These are phyloP conservation scores for Argya squamiceps DNA, from an alignment of 2,797 vertebrate species.

Conservation along the genomic window DNA sequence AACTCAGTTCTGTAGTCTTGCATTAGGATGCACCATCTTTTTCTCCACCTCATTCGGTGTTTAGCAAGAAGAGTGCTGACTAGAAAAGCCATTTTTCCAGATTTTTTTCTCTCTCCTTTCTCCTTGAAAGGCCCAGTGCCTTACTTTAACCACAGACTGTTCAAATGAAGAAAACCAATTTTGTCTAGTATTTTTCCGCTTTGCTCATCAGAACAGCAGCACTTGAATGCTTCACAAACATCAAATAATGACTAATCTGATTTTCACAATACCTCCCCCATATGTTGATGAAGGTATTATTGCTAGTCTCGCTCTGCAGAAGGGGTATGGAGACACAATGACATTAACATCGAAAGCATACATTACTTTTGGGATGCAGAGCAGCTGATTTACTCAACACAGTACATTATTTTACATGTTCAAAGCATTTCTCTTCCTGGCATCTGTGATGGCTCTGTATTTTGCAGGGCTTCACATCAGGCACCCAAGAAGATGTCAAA, in stretches of 20 bases:
- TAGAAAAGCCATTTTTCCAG: neutral
- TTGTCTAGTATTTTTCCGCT: conserved; percentile 4
- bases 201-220: neutral
- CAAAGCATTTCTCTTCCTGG: neutral
- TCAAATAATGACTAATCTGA: conserved; percentile 50
- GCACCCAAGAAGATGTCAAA: neutral
- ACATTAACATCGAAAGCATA: conserved; percentile 16
- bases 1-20: neutral
- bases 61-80: neutral
- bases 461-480: neutral
- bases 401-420: neutral
- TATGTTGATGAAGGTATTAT: conserved; percentile 22
- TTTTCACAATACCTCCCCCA: conserved; percentile 38
- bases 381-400: neutral
- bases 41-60: neutral
- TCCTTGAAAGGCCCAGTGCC: neutral
- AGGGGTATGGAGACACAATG: neutral
- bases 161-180: neutral
- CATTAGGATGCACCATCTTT: neutral
- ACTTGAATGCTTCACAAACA: neutral
- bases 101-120: neutral
- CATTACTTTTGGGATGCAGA: neutral
- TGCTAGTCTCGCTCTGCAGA: neutral
- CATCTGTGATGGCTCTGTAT: neutral
- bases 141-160: neutral